These are phyloP conservation scores for Euplagia quadripunctaria DNA, from an alignment of 2,888 invertebrate genomes.

Conservation along the genomic window DNA sequence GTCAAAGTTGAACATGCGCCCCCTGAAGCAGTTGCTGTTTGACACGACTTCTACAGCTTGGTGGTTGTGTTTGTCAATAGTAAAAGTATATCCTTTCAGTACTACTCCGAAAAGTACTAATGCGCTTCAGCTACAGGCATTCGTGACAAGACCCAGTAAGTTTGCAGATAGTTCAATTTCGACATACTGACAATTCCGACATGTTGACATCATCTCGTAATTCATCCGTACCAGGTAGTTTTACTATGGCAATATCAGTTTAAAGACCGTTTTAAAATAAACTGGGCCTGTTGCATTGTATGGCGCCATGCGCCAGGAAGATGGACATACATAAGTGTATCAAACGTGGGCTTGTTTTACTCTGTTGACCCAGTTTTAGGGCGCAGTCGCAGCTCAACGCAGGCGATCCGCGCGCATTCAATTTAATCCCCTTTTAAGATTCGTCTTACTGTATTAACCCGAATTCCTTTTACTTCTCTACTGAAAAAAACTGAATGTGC, in stretches of 20 bases:
- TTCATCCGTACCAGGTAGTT: not conserved
- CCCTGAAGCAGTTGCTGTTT: too few species aligned
- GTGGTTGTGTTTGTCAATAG: not conserved
- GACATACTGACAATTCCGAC: too few species aligned
- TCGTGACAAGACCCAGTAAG: not conserved
- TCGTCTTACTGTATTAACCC: not conserved
- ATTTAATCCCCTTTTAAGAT: conserved; percentile 12
- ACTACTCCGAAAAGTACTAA: too few species aligned
- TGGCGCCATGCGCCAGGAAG: conserved; percentile 62
- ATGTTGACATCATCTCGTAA: not conserved
- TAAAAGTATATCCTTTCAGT: not conserved
- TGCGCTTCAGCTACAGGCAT: not conserved
- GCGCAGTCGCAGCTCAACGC: conserved; percentile 53
- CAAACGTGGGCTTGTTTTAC: conserved; percentile 54
- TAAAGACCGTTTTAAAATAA: conserved; percentile 24
- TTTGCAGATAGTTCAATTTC: too few species aligned
- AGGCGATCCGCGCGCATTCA: conserved; percentile 32
- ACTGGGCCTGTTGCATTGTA: conserved; percentile 35
- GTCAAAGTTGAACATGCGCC: too few species aligned
- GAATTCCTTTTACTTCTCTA: not conserved
- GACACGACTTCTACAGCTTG: too few species aligned
- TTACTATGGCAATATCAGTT: conserved; percentile 18
- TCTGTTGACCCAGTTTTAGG: conserved; percentile 69
- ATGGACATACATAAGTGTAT: conserved; percentile 49
- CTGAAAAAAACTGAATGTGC: not conserved